Evolutionary conservation across 2,888 invertebrate species (phyloP), one percentile per base, ranked within the genome.

Genomic region (Hypomecis punctinalis): DNA sequence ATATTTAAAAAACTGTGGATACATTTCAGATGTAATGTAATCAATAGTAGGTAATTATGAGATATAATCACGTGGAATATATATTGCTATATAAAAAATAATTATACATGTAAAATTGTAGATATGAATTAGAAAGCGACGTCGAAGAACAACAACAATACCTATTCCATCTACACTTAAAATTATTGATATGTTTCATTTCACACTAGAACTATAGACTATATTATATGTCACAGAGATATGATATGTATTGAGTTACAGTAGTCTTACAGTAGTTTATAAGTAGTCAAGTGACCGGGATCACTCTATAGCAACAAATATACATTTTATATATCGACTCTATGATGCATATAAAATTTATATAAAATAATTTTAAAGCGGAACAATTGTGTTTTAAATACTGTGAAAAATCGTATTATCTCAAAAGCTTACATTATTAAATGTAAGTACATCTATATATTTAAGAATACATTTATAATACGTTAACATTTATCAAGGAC

Each of bases 141-240:
- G 81, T 77, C 84, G 85, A 84, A 88, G 88, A 89, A 90, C 91
- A 91, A 91, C 91, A 91, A 91, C 88, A 80, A 89, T 84, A 72
- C 81, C 88, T 90, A 89, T 81, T 57, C 61, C 61, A 76, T 67
- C 90, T 91, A 91, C 88, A 45, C 88, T 90, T 90, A 90, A 39
- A 68, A 66, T 45, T 76, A 82, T 62, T 76, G 81, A 82, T 81
- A 82, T 81, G 83, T 82, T 74, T 71, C 71, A 67, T 72, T 79
- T 69, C 78, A 80, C 75, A 75, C 76, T 81, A 79, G 68, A 75
- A 72, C 75, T 80, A 82, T 69, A 75, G 76, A 74, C 73, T 77
- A 68, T 77, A 73, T 74, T 69, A 75, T 67, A 70, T 74, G 79
- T 81, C 84, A 81, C 83, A 76, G 73, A 75, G 70, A 82, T 69